Conservation (phyloP, 2,797 vertebrate species). For the Liasis olivaceus region DNA sequence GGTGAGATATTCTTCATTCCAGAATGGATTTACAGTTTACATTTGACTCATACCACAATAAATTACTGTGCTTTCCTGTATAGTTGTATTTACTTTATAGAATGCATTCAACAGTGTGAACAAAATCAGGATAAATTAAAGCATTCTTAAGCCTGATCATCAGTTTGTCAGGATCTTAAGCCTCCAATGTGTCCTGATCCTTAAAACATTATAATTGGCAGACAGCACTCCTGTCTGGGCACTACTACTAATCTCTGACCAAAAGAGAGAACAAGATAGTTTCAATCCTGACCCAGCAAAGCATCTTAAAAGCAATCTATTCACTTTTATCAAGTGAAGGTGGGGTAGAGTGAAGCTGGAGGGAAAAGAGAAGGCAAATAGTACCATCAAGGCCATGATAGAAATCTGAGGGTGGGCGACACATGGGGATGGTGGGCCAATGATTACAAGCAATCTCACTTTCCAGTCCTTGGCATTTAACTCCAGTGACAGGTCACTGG, state of each 20-base stretch:
- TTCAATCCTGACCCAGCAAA: too few species aligned
- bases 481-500: too few species aligned
- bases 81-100: not conserved
- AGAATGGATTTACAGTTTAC: slow-evolving; percentile 17
- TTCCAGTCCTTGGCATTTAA: too few species aligned
- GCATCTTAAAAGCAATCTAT: too few species aligned
- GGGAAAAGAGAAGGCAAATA: too few species aligned
- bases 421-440: too few species aligned
- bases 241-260: not conserved
- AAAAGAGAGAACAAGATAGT: not conserved
- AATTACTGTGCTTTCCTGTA: slow-evolving; percentile 8
- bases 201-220: not conserved
- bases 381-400: too few species aligned
- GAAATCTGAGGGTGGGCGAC: too few species aligned
- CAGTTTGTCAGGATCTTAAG: not conserved
- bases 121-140: not conserved
- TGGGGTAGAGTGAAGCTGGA: too few species aligned
- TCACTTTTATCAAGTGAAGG: too few species aligned
- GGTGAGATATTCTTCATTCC: slow-evolving; percentile 31
- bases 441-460: too few species aligned
- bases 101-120: not conserved
- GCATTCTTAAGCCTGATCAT: not conserved
- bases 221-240: not conserved
- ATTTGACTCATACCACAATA: slow-evolving; percentile 40
- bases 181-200: not conserved